Base-by-base conservation (phyloP, 1,140 invertebrate species). In the Caenorhabditis brenneri region DNA sequence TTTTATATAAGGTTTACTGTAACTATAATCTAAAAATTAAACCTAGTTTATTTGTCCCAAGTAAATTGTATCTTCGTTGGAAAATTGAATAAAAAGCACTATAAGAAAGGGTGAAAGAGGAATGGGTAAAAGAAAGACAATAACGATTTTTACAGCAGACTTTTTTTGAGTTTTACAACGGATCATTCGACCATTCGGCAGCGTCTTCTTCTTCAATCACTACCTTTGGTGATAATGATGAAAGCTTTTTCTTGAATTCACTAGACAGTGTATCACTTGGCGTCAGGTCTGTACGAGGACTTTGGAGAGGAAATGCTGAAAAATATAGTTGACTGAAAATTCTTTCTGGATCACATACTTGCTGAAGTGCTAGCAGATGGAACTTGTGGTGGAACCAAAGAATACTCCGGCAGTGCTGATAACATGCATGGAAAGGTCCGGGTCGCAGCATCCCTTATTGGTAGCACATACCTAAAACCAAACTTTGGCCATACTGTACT, bases 381-480 rank as follows among this genome's bases (percentile, higher is more conserved):
- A n/a, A 74, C 65, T 74, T 74, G 81, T 0, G 81, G 81, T 48
- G 81, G 81, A 4, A 82, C 81, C 39, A 82, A 42, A 36, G 81
- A 42, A 24, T 82, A 82, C n/a, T 82, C 81, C 1, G 81, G 81
- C 0, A 82, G 31, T 19, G 60, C 60, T 19, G 58, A 69, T 39
- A 65, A 46, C 39, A 82, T 58, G n/a, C 33, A 65, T 7, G 81
- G 81, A 74, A 82, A 82, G 9, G 42, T 46, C 36, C 60, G 27
- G 33, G 60, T 51, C 10, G 81, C 81, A 22, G 81, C 81, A 74
- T 82, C 81, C 2, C 81, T 29, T 36, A 82, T 82, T 12, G 81
- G 81, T 46, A 82, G 42, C 1, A 82, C 81, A 29, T 82, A 46
- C 81, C 81, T 82, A 27, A 27, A 27, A 55, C 22, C 24, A 29